Percentiles rank a stretch among this genome's conserved stretches.
phyloP scores from a whole-genome alignment of 2,113 vertebrate species.

The Antidorcas marsupialis region DNA sequence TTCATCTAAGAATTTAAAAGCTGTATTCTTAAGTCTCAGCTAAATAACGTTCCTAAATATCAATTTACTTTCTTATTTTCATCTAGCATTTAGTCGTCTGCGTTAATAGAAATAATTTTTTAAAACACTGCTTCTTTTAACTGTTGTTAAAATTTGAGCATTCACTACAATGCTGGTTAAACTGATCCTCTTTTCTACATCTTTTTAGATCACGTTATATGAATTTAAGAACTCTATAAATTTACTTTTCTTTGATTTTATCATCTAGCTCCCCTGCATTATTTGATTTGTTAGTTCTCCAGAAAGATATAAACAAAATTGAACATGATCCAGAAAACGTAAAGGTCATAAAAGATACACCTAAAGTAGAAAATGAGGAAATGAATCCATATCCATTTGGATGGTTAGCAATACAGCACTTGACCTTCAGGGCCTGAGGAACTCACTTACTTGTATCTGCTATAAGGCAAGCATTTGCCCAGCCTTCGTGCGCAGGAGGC shows the following conservation, averaged over 20 bases:
- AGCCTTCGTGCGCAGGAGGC: not conserved
- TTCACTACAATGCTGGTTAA: not conserved
- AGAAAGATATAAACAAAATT: not conserved
- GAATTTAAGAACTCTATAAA: not conserved
- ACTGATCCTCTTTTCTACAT: not conserved
- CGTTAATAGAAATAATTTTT: not conserved
- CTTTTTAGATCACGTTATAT: not conserved
- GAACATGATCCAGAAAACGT: not conserved
- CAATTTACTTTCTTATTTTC: not conserved
- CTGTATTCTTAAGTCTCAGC: not conserved
- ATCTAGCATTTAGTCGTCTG: not conserved
- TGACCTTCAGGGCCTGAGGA: not conserved
- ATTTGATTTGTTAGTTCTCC: not conserved
- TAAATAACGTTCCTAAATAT: not conserved
- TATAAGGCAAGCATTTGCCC: not conserved
- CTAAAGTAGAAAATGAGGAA: not conserved
- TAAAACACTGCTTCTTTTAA: not conserved
- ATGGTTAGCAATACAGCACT: not conserved
- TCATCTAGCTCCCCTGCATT: not conserved
- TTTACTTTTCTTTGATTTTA: not conserved
- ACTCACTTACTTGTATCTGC: accelerated
- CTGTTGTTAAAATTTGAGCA: not conserved
- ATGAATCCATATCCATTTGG: not conserved
- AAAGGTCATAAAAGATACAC: not conserved
- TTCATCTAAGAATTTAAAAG: not conserved